Evolutionary conservation across 1,140 invertebrate species (phyloP).

Genomic region (Palaemon carinicauda): DNA sequence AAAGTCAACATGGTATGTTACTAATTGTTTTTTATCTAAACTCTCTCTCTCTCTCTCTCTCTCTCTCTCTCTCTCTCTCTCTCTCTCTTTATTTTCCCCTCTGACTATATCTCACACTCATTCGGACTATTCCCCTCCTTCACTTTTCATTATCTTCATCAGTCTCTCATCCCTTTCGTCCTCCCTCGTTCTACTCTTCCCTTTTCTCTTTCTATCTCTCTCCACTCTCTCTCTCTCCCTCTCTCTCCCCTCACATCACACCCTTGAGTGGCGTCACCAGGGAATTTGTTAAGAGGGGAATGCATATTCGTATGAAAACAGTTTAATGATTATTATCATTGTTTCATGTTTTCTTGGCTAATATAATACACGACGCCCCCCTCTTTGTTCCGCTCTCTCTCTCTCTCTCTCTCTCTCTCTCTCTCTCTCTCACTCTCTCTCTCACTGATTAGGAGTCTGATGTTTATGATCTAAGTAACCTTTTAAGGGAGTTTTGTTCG

Average conservation of each 20-base stretch:
- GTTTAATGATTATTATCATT: too few relatives aligned
- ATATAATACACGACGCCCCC: too few relatives aligned
- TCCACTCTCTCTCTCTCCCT: background rate
- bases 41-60: background rate
- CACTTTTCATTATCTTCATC: background rate
- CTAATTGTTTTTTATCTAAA: too few relatives aligned
- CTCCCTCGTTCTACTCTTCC: background rate
- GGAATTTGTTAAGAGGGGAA: too few relatives aligned
- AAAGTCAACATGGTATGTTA: too few relatives aligned
- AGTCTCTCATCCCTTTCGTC: background rate
- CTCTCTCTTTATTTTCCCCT: background rate
- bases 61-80: background rate
- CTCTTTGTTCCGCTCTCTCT: background rate
- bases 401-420: background rate
- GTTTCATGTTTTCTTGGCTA: too few relatives aligned
- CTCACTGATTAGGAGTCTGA: too few relatives aligned
- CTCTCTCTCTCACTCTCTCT: background rate
- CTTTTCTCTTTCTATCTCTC: background rate
- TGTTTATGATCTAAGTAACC: too few relatives aligned
- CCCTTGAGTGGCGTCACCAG: background rate
- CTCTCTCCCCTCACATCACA: background rate
- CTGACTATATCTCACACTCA: background rate
- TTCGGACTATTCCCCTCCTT: background rate
- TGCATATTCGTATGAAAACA: too few relatives aligned
- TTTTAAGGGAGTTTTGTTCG: too few relatives aligned